Conservation (phyloP, 2,113 vertebrate genomes). For the Kobus ellipsiprymnus region DNA sequence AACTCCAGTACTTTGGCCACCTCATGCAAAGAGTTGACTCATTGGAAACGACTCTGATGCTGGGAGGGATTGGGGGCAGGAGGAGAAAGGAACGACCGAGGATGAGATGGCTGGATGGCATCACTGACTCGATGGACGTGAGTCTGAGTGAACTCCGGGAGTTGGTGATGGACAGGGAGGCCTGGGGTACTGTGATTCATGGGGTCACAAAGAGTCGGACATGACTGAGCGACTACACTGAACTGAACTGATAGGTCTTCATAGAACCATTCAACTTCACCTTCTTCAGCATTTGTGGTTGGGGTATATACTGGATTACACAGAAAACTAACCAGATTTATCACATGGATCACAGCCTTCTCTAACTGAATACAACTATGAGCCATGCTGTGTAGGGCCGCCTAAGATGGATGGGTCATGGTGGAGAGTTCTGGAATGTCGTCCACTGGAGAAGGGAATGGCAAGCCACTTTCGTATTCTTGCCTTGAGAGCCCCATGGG, state of each 20-base stretch:
- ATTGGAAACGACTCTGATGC: no score
- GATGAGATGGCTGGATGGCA: no score
- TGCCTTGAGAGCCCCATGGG: neutral
- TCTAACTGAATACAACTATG: neutral
- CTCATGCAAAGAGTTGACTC: no score
- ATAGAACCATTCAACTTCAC: neutral
- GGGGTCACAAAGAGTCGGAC: no score
- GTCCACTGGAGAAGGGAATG: neutral
- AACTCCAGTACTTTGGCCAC: no score
- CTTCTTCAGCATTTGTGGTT: neutral
- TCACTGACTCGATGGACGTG: no score
- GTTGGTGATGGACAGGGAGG: no score
- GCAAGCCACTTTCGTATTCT: neutral
- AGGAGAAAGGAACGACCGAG: no score
- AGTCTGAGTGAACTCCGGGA: no score
- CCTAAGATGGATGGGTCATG: rapidly evolving
- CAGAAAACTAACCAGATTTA: neutral
- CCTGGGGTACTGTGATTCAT: no score
- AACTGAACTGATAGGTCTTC: neutral
- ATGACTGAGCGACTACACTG: no score
- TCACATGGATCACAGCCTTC: neutral
- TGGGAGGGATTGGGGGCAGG: no score
- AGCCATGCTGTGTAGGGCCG: neutral
- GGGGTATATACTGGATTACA: neutral
- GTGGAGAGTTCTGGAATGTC: neutral